These are phyloP conservation scores for Drosophila azteca DNA, from an alignment of 1,140 invertebrate species.

Conservation along the genomic window DNA sequence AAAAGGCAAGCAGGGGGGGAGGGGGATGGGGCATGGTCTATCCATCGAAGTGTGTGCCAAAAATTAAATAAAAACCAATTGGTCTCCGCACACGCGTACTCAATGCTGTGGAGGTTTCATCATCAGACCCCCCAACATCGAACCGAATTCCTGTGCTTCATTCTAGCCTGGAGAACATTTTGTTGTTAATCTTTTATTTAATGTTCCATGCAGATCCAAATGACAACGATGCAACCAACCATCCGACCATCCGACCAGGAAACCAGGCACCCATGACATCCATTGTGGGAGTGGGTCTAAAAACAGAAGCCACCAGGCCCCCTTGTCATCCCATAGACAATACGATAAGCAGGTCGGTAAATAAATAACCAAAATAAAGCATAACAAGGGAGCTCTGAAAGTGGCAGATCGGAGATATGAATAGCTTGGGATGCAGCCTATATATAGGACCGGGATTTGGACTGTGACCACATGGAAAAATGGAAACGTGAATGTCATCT, in stretches of 20 bases:
- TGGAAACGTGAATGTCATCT: too few relatives aligned
- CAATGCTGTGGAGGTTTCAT: conserved; percentile 26
- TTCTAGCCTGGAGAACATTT: conserved; percentile 13
- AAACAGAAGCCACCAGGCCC: conserved; percentile 18
- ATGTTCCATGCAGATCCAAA: conserved; percentile 36
- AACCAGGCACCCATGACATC: conserved; percentile 36
- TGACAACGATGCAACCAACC: conserved; percentile 5
- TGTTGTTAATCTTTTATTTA: conserved; percentile 26
- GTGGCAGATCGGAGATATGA: too few relatives aligned
- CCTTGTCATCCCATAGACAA: conserved; percentile 48
- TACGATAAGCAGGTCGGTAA: conserved; percentile 35
- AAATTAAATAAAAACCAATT: conserved; percentile 79
- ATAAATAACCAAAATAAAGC: conserved; percentile 27
- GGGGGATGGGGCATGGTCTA: not conserved
- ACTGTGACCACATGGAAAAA: too few relatives aligned
- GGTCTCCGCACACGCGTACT: conserved; percentile 35
- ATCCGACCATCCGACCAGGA: conserved; percentile 1
- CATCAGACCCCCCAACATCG: not conserved
- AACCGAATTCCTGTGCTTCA: not conserved
- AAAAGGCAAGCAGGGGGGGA: not conserved
- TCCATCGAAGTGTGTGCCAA: conserved; percentile 66
- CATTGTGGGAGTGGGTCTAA: conserved; percentile 26
- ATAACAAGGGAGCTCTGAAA: not conserved
- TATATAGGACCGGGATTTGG: too few relatives aligned
- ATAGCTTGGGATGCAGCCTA: too few relatives aligned